phyloP scores from a whole-genome alignment of 2,113 vertebrate genomes.

The Daphoenositta chrysoptera region DNA sequence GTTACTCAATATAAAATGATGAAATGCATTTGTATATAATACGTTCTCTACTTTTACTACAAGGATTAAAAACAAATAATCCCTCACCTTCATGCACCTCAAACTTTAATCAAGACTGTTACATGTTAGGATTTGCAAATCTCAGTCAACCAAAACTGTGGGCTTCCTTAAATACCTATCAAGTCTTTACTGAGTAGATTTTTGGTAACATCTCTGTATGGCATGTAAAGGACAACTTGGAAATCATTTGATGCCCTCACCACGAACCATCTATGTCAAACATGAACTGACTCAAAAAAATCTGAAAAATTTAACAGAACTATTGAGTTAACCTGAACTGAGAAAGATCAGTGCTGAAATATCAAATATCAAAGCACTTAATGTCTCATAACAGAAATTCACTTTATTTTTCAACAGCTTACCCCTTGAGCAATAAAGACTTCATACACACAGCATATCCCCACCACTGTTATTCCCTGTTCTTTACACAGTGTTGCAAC shows the following conservation, averaged over 20 bases:
- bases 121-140: not conserved
- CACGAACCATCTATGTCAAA: not conserved
- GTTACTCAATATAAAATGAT: not conserved
- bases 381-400: not conserved
- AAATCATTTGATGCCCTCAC: not conserved
- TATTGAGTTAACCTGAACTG: not conserved
- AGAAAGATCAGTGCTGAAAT: not conserved
- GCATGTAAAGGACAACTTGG: not conserved
- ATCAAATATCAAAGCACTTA: not conserved
- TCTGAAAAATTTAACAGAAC: not conserved
- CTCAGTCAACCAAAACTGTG: not conserved
- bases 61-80: not conserved
- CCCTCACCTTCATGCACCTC: not conserved
- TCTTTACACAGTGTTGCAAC: slow-evolving; percentile 95
- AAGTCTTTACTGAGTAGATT: not conserved
- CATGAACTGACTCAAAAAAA: not conserved
- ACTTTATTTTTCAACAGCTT: slow-evolving; percentile 61
- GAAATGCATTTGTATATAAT: not conserved
- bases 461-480: slow-evolving; percentile 95
- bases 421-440: slow-evolving; percentile 97
- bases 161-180: not conserved
- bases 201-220: not conserved
- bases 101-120: not conserved
- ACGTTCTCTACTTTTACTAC: not conserved
- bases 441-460: slow-evolving; percentile 95